Percentiles rank a stretch among this genome's conserved stretches.
Evolutionary conservation across 2,113 vertebrate species (phyloP).

Genomic region (Aphyosemion australe): DNA sequence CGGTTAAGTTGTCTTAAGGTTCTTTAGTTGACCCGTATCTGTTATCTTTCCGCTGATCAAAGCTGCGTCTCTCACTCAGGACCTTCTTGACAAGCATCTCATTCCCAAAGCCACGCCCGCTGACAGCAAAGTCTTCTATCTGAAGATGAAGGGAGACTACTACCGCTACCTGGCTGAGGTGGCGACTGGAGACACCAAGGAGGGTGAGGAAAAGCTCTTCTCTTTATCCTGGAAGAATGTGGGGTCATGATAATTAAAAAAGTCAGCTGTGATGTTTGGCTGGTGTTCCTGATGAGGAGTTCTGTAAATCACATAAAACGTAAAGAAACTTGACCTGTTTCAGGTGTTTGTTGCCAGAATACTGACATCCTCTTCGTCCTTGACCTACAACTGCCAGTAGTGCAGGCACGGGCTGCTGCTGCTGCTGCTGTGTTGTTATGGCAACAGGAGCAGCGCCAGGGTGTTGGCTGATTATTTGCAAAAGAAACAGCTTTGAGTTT

Average conservation of each 20-base stretch:
- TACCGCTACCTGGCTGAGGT: slow-evolving; percentile 96
- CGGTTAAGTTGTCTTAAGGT: no score
- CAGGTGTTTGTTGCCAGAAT: slow-evolving; percentile 26
- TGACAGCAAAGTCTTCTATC: slow-evolving; percentile 97
- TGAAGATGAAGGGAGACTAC: slow-evolving; percentile 99
- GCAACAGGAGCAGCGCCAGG: slow-evolving; percentile 36
- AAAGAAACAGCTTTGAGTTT: slow-evolving; percentile 16
- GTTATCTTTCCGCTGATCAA: slow-evolving; percentile 1
- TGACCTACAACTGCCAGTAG: slow-evolving; percentile 46
- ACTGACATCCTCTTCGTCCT: slow-evolving; percentile 19
- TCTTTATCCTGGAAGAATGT: background rate
- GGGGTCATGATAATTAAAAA: background rate
- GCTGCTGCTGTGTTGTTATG: slow-evolving; percentile 54
- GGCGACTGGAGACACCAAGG: slow-evolving; percentile 83
- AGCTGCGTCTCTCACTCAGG: slow-evolving; percentile 37
- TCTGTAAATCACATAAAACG: background rate
- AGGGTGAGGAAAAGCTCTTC: slow-evolving; percentile 72
- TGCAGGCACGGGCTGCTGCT: slow-evolving; percentile 33
- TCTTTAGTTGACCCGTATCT: no score
- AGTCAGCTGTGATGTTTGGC: background rate
- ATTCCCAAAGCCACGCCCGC: slow-evolving; percentile 59
- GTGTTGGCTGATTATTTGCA: slow-evolving; percentile 27
- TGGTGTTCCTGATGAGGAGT: background rate
- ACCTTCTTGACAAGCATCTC: slow-evolving; percentile 72
- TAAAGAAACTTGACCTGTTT: background rate